Evolutionary conservation across 2,113 vertebrate species (phyloP), one percentile per base, ranked within the genome.

Genomic region (Mugil cephalus): DNA sequence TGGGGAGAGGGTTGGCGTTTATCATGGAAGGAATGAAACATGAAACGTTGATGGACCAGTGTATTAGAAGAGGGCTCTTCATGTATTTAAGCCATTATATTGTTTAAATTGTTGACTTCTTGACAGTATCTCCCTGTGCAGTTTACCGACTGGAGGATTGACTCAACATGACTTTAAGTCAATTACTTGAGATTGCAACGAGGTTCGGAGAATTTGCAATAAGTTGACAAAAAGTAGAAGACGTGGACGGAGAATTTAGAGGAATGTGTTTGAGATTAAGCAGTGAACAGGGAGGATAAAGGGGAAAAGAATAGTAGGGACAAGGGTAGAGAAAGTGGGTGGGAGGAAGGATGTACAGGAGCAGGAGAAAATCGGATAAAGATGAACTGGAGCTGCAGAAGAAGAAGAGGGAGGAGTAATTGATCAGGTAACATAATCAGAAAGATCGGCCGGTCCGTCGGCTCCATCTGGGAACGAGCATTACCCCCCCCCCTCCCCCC

Each of bases 391-490:
- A 38, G 62, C 46, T 59, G 65, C 58, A 30, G 43, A 63, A 0
- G 45, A 58, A 52, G 17, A 42, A 45, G 38, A 71, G 36, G 48
- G 0, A 2, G 53, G 46, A 77, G 56, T 66, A 68, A 78, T 12
- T 74, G 74, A 80, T 79, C 51, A 76, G 70, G 70, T 83, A 76
- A 79, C 14, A 46, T 51, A 73, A 67, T 67, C 34, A 63, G 55
- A 64, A 51, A 30, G 54, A 63, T 60, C 17, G 47, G 10, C 52
- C 30, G 50, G 24, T 64, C 24, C 69, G 46, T 68, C 55, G 36
- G 68, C n/a, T 70, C 66, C 53, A 79, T 81, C 54, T 56, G 18
- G 51, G 14, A 62, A 30, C 24, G 5, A 30, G 5, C 24, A 30
- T 5, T 30, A 5, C 24, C 24, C 5, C 24, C 24, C 24, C 5